phyloP scores from a whole-genome alignment of 2,113 vertebrate genomes.

The Vimba vimba region DNA sequence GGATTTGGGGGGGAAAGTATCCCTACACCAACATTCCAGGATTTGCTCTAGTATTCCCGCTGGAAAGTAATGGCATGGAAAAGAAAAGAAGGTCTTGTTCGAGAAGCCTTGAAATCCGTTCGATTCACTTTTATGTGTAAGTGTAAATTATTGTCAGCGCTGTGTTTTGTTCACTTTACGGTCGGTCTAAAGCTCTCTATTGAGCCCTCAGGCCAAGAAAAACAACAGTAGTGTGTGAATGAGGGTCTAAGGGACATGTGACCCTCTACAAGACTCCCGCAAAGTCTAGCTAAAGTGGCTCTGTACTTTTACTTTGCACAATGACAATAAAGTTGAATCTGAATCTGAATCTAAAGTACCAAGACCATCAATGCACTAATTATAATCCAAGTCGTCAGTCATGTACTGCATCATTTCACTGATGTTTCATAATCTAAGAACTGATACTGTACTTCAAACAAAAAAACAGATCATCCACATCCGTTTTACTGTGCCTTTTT shows the following conservation, averaged over 20 bases:
- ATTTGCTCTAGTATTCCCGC: constrained; percentile 72
- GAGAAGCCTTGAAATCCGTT: constrained; percentile 61
- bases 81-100: constrained; percentile 59
- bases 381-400: no score
- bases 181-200: constrained; percentile 46
- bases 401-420: no score
- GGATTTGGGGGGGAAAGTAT: constrained; percentile 60
- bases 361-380: background rate
- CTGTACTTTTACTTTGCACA: no score
- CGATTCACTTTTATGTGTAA: constrained; percentile 59
- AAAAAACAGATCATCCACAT: background rate
- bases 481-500: background rate
- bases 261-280: constrained; percentile 15
- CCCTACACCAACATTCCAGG: constrained; percentile 71
- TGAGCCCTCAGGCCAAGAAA: constrained; percentile 54
- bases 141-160: constrained; percentile 67
- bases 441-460: background rate
- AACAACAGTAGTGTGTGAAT: constrained; percentile 49
- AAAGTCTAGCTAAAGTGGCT: background rate
- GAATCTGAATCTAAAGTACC: background rate
- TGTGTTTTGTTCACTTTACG: constrained; percentile 63
- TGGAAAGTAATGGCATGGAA: constrained; percentile 61
- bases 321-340: no score
- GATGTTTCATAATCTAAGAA: background rate
- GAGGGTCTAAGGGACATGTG: constrained; percentile 18